phyloP scores from a whole-genome alignment of 2,888 invertebrate genomes.

The Phymatocera aterrima region DNA sequence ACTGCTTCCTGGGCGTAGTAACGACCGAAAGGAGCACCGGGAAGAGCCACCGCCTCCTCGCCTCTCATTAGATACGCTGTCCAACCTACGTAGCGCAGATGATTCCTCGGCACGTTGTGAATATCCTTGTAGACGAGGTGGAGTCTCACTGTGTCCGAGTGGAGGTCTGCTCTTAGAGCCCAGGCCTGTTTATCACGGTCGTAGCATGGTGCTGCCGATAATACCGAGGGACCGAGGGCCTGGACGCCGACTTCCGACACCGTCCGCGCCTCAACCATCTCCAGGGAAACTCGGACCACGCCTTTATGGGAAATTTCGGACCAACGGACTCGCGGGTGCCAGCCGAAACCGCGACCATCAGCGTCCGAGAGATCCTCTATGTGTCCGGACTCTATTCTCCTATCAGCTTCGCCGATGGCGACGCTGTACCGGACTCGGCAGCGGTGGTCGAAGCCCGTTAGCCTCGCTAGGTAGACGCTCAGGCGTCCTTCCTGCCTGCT shows the following conservation, averaged over 20 bases:
- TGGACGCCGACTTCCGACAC: conserved; percentile 79
- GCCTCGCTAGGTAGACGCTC: conserved; percentile 81
- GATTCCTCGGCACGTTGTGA: conserved; percentile 87
- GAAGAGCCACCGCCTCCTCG: conserved; percentile 81
- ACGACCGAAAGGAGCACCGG: conserved; percentile 86
- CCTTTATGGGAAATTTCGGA: conserved; percentile 79
- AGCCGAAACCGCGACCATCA: conserved; percentile 83
- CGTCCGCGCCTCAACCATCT: conserved; percentile 85
- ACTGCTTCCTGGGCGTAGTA: conserved; percentile 88
- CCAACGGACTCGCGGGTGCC: conserved; percentile 82
- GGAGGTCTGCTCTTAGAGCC: conserved; percentile 86
- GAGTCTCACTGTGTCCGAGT: conserved; percentile 85
- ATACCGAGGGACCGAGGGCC: conserved; percentile 76
- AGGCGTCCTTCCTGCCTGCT: conserved; percentile 73
- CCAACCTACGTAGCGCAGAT: conserved; percentile 83
- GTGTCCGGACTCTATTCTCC: conserved; percentile 82
- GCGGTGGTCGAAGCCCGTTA: conserved; percentile 89
- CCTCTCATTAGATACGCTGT: conserved; percentile 82
- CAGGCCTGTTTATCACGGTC: conserved; percentile 89
- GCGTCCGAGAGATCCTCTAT: conserved; percentile 84
- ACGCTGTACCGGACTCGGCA: conserved; percentile 86
- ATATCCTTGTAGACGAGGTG: conserved; percentile 86
- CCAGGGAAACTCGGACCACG: conserved; percentile 82
- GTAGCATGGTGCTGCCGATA: conserved; percentile 82
- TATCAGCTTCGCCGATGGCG: conserved; percentile 82